Conservation (phyloP, 2,797 vertebrate species). For the Notamacropus eugenii region DNA sequence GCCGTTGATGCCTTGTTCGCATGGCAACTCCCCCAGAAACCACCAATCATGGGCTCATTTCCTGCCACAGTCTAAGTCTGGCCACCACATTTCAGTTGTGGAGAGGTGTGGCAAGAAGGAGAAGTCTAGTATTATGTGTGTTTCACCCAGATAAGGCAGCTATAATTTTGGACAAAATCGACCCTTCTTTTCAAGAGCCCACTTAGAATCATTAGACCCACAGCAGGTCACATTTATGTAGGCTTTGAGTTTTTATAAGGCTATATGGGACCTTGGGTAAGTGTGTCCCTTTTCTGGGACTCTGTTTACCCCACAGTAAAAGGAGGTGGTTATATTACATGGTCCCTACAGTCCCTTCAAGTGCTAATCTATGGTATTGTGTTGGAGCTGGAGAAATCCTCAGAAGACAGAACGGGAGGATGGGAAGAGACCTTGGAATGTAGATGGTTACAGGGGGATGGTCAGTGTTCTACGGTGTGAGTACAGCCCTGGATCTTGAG, state of each 20-base stretch:
- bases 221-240: background rate
- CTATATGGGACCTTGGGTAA: background rate
- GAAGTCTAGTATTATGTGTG: background rate
- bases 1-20: background rate
- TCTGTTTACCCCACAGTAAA: background rate
- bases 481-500: background rate
- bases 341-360: background rate
- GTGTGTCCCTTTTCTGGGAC: background rate
- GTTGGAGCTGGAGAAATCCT: background rate
- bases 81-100: slow-evolving; percentile 18
- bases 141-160: background rate
- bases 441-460: background rate
- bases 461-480: background rate
- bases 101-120: slow-evolving; percentile 4
- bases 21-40: slow-evolving; percentile 1
- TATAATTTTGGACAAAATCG: background rate
- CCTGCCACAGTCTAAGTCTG: background rate
- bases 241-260: background rate
- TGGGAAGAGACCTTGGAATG: background rate
- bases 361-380: background rate
- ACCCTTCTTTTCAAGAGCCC: background rate
- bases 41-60: slow-evolving; percentile 3
- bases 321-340: background rate
- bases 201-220: background rate
- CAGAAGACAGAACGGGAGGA: background rate